These are phyloP conservation scores for Notechis scutatus DNA, from an alignment of 2,113 vertebrate species.

Conservation along the genomic window DNA sequence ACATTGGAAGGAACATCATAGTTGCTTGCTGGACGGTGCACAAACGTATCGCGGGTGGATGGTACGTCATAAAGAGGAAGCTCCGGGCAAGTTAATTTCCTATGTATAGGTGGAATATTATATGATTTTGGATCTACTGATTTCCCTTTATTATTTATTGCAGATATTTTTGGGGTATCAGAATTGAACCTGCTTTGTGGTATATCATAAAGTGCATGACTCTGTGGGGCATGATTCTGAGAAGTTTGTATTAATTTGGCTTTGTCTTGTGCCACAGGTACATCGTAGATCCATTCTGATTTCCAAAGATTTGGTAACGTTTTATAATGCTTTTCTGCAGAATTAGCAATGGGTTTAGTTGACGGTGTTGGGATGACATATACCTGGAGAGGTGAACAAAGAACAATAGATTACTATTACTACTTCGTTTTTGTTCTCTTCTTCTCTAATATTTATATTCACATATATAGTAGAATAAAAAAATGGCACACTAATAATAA, in stretches of 20 bases:
- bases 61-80: slow-evolving; percentile 55
- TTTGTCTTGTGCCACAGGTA: slow-evolving; percentile 72
- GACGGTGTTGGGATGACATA: slow-evolving; percentile 70
- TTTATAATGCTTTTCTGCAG: slow-evolving; percentile 59
- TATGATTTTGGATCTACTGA: slow-evolving; percentile 22
- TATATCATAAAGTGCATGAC: slow-evolving; percentile 43
- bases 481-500: not conserved
- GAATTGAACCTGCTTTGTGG: slow-evolving; percentile 51
- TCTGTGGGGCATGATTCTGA: slow-evolving; percentile 21
- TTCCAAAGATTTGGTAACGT: slow-evolving; percentile 76
- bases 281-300: slow-evolving; percentile 84
- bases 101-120: slow-evolving; percentile 34
- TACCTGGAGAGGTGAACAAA: slow-evolving; percentile 63
- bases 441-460: not conserved
- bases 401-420: not conserved
- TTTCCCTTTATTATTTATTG: slow-evolving; percentile 1
- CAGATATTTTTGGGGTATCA: not conserved
- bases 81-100: slow-evolving; percentile 42
- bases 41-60: slow-evolving; percentile 11
- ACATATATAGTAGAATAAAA: not conserved
- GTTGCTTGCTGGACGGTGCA: not conserved
- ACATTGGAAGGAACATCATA: slow-evolving; percentile 50
- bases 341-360: slow-evolving; percentile 56
- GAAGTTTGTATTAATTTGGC: slow-evolving; percentile 1
- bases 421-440: not conserved